Evolutionary conservation across 2,888 invertebrate genomes (phyloP), one percentile per base, ranked within the genome.

Genomic region (Watsonalla cultraria): DNA sequence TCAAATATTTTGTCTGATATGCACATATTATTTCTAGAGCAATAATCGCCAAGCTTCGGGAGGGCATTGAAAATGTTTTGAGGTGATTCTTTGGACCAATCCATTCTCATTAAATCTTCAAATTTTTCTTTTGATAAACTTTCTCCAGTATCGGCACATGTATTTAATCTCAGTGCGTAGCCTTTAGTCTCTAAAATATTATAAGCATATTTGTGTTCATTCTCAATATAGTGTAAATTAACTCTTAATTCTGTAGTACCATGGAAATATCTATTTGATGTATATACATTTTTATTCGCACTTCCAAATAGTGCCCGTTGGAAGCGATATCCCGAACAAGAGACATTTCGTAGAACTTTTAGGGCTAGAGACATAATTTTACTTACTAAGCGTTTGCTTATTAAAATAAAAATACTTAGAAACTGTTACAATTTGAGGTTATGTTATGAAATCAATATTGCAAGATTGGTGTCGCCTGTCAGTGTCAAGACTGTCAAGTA

Each of bases 201-300:
- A 55, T 84, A 89, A 0, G 91, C 92, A 65, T 81, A 81, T 57
- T 58, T 68, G 62, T 88, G 91, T 74, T 92, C 92, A 63, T 76
- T 66, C 70, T 90, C 89, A 66, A 74, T 65, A 60, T 59, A 84
- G 11, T 42, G 11, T 78, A 86, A 80, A 82, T 82, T 84, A n/a
- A 59, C 51, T 62, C 59, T 62, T 49, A 79, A 58, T 45, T 45
- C 68, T 33, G 72, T 54, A 59, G 62, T 73, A 52, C 47, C 64
- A 58, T 81, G 74, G 51, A 86, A 55, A 59, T 59, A 57, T 66
- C 72, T 71, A 35, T 54, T 54, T 51, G 52, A 56, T 60, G 56
- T 70, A 60, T 57, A 63, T 54, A 65, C 46, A 37, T 55, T 55
- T 61, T 58, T 55, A 46, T 45, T 50, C 15, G 62, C 55, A 45